These are phyloP conservation scores for Hydractinia symbiolongicarpus DNA, from an alignment of 30 jellyfish, hydroid and myxozoan genomes.

Conservation along the genomic window DNA sequence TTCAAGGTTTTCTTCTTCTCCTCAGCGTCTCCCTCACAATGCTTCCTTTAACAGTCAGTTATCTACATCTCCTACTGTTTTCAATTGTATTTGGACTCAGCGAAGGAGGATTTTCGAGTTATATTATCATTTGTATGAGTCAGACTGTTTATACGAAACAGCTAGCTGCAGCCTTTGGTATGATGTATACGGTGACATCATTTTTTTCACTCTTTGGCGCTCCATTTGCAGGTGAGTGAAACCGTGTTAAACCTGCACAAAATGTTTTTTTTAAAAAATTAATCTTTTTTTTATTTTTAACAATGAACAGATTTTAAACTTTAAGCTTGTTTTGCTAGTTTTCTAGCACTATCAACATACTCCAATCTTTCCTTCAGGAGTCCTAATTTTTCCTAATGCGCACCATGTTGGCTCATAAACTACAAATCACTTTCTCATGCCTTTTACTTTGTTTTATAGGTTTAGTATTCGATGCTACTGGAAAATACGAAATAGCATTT, in stretches of 20 bases:
- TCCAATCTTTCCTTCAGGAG: too few relatives aligned
- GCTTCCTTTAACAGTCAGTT: slow-evolving; percentile 32
- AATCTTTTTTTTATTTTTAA: too few relatives aligned
- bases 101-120: slow-evolving; percentile 43
- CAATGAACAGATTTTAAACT: too few relatives aligned
- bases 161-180: slow-evolving; percentile 35
- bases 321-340: too few relatives aligned
- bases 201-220: slow-evolving; percentile 40
- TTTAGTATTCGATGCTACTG: neutral
- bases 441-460: slow-evolving; percentile 14
- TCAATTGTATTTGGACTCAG: slow-evolving; percentile 34
- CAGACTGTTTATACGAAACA: slow-evolving; percentile 1
- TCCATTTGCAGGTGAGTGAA: slow-evolving; percentile 42
- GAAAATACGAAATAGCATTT: slow-evolving; percentile 34
- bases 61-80: neutral
- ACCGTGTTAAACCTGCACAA: neutral
- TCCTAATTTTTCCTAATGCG: too few relatives aligned
- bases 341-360: too few relatives aligned
- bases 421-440: neutral
- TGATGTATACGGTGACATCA: slow-evolving; percentile 31
- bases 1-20: slow-evolving; percentile 17
- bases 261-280: too few relatives aligned
- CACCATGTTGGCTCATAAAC: too few relatives aligned
- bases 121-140: neutral
- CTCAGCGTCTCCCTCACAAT: slow-evolving; percentile 34